Conservation (phyloP, 2,888 invertebrate genomes). For the Cyaniris semiargus region DNA sequence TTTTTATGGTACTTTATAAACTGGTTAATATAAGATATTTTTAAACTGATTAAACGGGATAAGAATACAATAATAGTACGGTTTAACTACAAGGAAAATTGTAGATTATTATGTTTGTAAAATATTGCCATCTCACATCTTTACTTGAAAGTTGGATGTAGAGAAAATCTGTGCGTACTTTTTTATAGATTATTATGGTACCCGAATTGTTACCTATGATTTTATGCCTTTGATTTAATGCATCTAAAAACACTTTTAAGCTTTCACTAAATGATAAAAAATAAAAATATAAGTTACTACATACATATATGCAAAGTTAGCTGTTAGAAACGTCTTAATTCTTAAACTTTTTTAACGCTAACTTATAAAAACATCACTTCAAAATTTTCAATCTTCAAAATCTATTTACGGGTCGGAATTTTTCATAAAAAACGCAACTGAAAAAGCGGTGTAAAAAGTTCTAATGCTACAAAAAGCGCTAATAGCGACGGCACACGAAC, state of each 20-base stretch:
- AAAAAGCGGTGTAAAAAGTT: constrained; percentile 6
- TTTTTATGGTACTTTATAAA: constrained; percentile 14
- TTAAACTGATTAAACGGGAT: constrained; percentile 12
- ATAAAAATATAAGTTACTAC: too few species aligned
- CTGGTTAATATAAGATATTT: constrained; percentile 20
- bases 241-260: background rate
- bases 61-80: background rate
- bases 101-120: background rate
- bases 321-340: background rate
- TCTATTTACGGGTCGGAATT: background rate
- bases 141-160: background rate
- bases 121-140: background rate
- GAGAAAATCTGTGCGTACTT: background rate
- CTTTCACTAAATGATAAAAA: background rate
- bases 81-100: background rate
- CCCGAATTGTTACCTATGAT: background rate
- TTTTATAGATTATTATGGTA: background rate
- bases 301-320: too few species aligned
- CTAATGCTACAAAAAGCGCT: constrained; percentile 43
- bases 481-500: constrained; percentile 49
- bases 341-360: background rate
- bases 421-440: constrained; percentile 18
- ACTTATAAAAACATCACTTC: background rate
- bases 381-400: background rate
- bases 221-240: background rate